Base-by-base conservation (phyloP, 1,140 invertebrate species). In the Megathymus violae region DNA sequence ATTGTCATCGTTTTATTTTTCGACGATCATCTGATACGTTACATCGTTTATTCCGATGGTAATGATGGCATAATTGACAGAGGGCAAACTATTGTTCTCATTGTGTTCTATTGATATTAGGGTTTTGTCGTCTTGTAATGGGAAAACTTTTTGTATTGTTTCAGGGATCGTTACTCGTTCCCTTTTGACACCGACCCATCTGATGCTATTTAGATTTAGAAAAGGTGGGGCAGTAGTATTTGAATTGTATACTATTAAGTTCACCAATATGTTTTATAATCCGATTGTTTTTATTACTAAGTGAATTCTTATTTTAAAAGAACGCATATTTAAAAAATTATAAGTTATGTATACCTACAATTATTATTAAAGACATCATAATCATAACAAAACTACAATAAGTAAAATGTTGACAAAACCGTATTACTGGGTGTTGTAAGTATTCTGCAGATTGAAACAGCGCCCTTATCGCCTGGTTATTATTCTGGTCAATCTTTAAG, bases 51-150 rank as follows among this genome's bases (percentile, higher is more conserved):
- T 88, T 82, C 88, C 73, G 80, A 88, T 88, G 84, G 77, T 89
- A 89, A 91, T 89, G 86, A 91, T 88, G 81, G 85, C 76, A 88
- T 90, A 91, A 91, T 89, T 91, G 88, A 91, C 86, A 89, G 81
- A 86, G 82, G 78, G 76, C 86, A 87, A 58, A 83, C 88, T 86
- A 91, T 89, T 91, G 88, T 90, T 89, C 84, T 82, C 69, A 89
- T 89, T 88, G 86, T 90, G 71, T 87, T 83, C 77, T 85, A 80
- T 85, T 84, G 81, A 83, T 91, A 89, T 90, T 82, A 86, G 66
- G 69, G 82, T 84, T 91, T 91, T 88, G 86, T 91, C 88, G 86
- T 85, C 81, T 88, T 89, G 86, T 89, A 88, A 89, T 83, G 81
- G 82, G 74, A 60, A 48, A 75, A 74, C 76, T 75, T 77, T 82